These are phyloP conservation scores for Platysteira castanea DNA, from an alignment of 2,113 vertebrate genomes.

Conservation along the genomic window DNA sequence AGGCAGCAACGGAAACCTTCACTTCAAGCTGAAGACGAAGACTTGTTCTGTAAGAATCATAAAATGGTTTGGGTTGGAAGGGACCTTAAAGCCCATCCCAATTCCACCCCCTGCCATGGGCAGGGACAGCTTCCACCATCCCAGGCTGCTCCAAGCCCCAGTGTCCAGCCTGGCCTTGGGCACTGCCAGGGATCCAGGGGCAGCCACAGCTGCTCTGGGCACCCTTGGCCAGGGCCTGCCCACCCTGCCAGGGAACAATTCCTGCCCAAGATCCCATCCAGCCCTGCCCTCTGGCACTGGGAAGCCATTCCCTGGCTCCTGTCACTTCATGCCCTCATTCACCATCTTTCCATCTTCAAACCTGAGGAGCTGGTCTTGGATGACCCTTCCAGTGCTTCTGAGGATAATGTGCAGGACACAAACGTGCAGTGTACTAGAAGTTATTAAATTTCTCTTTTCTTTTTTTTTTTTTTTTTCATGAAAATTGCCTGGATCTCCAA, in stretches of 20 bases:
- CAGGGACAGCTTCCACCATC: not conserved
- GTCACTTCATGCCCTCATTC: not conserved
- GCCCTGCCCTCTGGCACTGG: no score
- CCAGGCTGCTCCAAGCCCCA: not conserved
- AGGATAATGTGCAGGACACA: not conserved
- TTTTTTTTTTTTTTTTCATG: not conserved
- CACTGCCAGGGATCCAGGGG: not conserved
- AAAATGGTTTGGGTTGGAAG: accelerated
- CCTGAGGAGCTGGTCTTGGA: not conserved
- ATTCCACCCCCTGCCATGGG: not conserved
- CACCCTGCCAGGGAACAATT: not conserved
- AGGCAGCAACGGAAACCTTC: not conserved
- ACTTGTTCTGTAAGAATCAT: not conserved
- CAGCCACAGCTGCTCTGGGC: not conserved
- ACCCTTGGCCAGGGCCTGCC: not conserved
- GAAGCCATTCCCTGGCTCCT: not conserved
- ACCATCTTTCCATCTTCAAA: not conserved
- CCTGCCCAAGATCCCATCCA: accelerated
- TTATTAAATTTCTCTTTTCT: not conserved
- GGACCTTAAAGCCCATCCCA: accelerated
- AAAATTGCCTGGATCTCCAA: slow-evolving; percentile 20
- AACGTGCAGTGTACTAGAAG: not conserved
- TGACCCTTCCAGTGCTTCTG: not conserved
- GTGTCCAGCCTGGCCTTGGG: accelerated
- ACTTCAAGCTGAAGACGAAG: not conserved